Percentiles rank a stretch among this genome's conserved stretches.
phyloP scores from a whole-genome alignment of 2,888 invertebrate genomes.

The Cheilosia scutellata region DNA sequence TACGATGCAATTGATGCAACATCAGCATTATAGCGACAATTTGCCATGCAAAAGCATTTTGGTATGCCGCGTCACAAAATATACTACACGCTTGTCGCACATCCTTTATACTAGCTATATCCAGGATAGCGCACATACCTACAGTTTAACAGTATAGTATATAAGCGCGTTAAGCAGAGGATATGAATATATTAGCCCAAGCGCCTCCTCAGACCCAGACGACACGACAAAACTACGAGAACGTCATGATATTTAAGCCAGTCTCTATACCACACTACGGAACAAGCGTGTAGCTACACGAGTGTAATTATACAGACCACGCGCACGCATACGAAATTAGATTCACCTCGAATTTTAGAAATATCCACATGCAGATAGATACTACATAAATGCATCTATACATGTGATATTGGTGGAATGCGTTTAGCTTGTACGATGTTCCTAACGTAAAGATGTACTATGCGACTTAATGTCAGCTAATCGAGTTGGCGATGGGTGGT shows the following conservation, averaged over 20 bases:
- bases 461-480: slow-evolving; percentile 52
- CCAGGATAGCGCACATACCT: slow-evolving; percentile 7
- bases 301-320: slow-evolving; percentile 43
- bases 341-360: slow-evolving; percentile 66
- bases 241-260: slow-evolving; percentile 57
- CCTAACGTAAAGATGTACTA: slow-evolving; percentile 40
- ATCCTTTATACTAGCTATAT: slow-evolving; percentile 31
- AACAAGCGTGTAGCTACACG: slow-evolving; percentile 62
- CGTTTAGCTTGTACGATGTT: slow-evolving; percentile 12
- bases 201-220: slow-evolving; percentile 37
- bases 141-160: slow-evolving; percentile 12
- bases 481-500: slow-evolving; percentile 68
- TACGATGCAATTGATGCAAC: slow-evolving; percentile 66
- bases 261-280: slow-evolving; percentile 13
- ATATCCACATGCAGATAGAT: neutral
- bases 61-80: slow-evolving; percentile 22
- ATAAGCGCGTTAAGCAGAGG: slow-evolving; percentile 25
- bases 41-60: slow-evolving; percentile 48
- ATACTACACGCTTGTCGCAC: slow-evolving; percentile 42
- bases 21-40: slow-evolving; percentile 63
- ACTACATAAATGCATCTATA: neutral
- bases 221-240: slow-evolving; percentile 3
- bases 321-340: slow-evolving; percentile 75
- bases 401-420: slow-evolving; percentile 18
- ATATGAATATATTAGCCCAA: slow-evolving; percentile 66